phyloP scores from a whole-genome alignment of 2,113 vertebrate species.

The Brienomyrus longianalis region DNA sequence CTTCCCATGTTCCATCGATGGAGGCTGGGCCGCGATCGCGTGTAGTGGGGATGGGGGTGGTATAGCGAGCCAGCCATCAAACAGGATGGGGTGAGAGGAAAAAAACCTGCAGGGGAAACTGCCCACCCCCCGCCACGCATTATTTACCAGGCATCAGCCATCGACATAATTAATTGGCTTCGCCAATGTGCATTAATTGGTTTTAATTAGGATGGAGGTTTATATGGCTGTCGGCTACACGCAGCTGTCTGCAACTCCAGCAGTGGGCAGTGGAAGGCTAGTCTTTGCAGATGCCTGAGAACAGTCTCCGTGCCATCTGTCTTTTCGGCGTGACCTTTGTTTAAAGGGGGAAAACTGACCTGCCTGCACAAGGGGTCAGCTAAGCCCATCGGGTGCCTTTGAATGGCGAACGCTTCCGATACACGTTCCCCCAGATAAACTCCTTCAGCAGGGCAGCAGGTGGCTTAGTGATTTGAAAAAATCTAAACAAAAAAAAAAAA shows the following conservation, averaged over 20 bases:
- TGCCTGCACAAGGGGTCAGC: neutral
- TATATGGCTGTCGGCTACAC: conserved; percentile 32
- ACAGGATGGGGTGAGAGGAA: too few species aligned
- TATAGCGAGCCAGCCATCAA: neutral
- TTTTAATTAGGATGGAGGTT: conserved; percentile 53
- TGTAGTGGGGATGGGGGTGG: neutral
- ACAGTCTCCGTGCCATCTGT: neutral
- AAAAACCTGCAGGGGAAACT: neutral
- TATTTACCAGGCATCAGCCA: conserved; percentile 49
- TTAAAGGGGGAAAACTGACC: neutral
- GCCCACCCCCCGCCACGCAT: conserved; percentile 26
- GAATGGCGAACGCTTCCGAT: neutral
- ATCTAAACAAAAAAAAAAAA: neutral
- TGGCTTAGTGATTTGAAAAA: neutral
- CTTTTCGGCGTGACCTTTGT: conserved; percentile 35
- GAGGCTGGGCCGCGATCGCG: neutral
- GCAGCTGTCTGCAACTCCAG: neutral
- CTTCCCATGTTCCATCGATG: neutral
- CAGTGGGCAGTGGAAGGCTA: neutral
- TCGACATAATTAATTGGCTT: conserved; percentile 51
- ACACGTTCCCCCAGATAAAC: neutral
- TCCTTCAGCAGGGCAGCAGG: neutral
- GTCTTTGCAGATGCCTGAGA: neutral
- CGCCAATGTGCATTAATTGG: conserved; percentile 53
- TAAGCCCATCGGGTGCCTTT: neutral